These are phyloP conservation scores for Clarias magur DNA, from an alignment of 2,113 vertebrate species.

Conservation along the genomic window DNA sequence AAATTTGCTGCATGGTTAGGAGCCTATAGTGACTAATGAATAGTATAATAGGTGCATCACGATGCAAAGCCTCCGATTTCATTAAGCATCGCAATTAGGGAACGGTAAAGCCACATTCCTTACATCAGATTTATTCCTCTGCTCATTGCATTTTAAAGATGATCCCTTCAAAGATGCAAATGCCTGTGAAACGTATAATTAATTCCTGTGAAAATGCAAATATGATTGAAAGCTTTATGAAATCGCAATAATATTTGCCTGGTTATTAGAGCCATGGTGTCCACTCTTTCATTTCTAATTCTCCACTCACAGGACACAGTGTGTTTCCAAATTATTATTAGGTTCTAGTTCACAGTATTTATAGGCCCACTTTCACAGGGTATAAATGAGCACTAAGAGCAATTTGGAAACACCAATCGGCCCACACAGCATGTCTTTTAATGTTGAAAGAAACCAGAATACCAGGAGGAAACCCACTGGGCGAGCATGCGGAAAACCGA, in stretches of 20 bases:
- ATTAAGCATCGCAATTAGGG: neutral
- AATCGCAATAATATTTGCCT: neutral
- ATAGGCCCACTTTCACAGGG: neutral
- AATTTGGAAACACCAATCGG: no score
- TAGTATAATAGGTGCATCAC: neutral
- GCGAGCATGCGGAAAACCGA: no score
- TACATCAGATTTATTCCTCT: neutral
- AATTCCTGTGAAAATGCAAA: conserved; percentile 14
- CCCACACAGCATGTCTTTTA: no score
- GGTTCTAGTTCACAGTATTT: neutral
- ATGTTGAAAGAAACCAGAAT: no score
- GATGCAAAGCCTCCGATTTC: neutral
- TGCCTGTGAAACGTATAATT: neutral
- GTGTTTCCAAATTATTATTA: neutral
- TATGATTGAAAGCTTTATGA: neutral
- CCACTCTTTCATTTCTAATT: neutral
- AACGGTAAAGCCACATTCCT: neutral
- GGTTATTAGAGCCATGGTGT: neutral
- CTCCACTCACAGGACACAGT: neutral
- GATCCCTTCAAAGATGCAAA: neutral
- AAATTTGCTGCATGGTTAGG: conserved; percentile 11
- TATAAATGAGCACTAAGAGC: no score
- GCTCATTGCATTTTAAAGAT: neutral
- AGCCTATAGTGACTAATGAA: neutral
- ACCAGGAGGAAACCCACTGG: no score